Evolutionary conservation across 1,140 invertebrate genomes (phyloP), one percentile per base, ranked within the genome.

Genomic region (Heliconius hewitsoni): DNA sequence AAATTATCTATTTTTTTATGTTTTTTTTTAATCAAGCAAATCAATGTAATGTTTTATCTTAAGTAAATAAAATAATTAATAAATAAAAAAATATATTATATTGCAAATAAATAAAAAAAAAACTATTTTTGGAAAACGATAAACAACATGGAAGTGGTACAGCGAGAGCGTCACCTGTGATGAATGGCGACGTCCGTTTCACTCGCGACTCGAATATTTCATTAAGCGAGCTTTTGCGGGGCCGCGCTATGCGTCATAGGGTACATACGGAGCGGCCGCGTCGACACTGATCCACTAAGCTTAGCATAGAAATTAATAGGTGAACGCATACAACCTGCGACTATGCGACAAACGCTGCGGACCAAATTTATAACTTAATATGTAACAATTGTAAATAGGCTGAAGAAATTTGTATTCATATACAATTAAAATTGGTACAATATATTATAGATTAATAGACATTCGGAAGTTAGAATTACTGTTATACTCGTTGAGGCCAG

Each of bases 171-270:
- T 87, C 86, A 90, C 87, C 87, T 90, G 87, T 91, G 90, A 94
- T 91, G 89, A 91, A 93, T 90, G 84, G 83, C 82, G 82, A 85
- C 88, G 90, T 91, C 89, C 84, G 86, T 88, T 91, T 87, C 89
- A 89, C 86, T 89, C 88, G 87, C 85, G 88, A 87, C 84, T 81
- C 89, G 90, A 90, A 94, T 94, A 94, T 94, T 94, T 94, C 92
- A 94, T 93, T 94, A 93, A 89, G 86, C 87, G 87, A 87, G 87
- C 89, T 88, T 85, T 84, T 81, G 86, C 85, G 80, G 79, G 87
- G 86, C 88, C 82, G 76, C 82, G 79, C 84, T 79, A 84, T 82
- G 83, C 81, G 81, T 84, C 83, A 84, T 77, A 82, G 76, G 77
- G 79, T 78, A 74, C 74, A 74, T 79, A 77, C 76, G 74, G 73